A percentile compares a stretch with the other conserved stretches of the same genome.
Evolutionary conservation across 2,888 invertebrate species (phyloP).

Genomic region (Hecatera dysodea): DNA sequence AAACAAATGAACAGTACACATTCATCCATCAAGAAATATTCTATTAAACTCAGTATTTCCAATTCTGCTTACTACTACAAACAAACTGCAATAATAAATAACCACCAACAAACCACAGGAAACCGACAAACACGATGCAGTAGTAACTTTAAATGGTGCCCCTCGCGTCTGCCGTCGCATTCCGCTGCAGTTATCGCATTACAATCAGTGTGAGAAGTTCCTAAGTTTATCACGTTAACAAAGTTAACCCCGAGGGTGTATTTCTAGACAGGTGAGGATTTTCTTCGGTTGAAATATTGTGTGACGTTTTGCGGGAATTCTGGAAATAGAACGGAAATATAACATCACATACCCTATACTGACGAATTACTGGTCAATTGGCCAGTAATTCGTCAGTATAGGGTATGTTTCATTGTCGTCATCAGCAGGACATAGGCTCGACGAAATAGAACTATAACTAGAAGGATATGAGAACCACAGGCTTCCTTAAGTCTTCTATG

Average conservation of each 20-base stretch:
- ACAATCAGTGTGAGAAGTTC: conserved; percentile 45
- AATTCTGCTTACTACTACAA: too few species aligned
- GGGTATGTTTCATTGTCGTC: too few species aligned
- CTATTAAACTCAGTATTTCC: background rate
- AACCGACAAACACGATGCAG: background rate
- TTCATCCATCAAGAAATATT: too few species aligned
- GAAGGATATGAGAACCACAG: too few species aligned
- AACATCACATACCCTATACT: background rate
- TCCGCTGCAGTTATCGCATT: conserved; percentile 41
- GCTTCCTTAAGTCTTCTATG: too few species aligned
- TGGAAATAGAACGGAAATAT: background rate
- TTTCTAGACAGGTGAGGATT: conserved; percentile 40
- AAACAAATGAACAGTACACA: too few species aligned
- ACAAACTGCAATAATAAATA: background rate
- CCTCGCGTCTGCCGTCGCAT: background rate
- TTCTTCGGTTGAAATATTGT: conserved; percentile 28
- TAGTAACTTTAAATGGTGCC: conserved; percentile 8
- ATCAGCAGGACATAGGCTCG: too few species aligned
- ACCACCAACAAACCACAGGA: background rate
- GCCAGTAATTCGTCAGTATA: too few species aligned
- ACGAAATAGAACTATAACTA: too few species aligned
- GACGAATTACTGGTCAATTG: too few species aligned
- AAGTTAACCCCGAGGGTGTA: conserved; percentile 29
- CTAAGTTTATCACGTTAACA: conserved; percentile 28
- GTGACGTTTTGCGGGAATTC: conserved; percentile 5